Evolutionary conservation across 2,113 vertebrate genomes (phyloP).

Genomic region (Callorhinus ursinus): DNA sequence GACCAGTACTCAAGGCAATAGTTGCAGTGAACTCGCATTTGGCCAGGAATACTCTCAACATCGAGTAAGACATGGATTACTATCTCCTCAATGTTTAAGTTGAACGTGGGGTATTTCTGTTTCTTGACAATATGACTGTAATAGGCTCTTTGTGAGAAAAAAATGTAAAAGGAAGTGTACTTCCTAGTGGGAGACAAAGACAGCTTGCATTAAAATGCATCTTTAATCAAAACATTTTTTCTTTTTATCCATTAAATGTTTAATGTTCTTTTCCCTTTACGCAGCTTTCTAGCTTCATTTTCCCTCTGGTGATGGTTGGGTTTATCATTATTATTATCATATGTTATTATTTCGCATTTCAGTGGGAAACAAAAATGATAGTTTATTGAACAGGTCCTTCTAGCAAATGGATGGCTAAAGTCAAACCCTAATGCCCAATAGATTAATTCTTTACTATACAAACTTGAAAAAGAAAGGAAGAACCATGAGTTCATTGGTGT

Average conservation of each 20-base stretch:
- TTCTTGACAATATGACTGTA: constrained; percentile 34
- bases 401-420: neutral
- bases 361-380: neutral
- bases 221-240: neutral
- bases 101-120: neutral
- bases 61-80: neutral
- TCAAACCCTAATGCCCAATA: neutral
- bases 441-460: neutral
- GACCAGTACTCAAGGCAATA: neutral
- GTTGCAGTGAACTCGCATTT: neutral
- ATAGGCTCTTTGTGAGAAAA: neutral
- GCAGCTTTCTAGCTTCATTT: neutral
- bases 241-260: neutral
- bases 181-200: neutral
- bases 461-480: neutral
- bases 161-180: neutral
- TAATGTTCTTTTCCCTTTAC: neutral
- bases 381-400: neutral
- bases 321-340: neutral
- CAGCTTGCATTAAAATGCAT: neutral
- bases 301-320: neutral
- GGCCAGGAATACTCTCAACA: neutral
- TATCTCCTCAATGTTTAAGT: neutral
- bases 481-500: neutral
- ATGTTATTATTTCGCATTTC: neutral